These are phyloP conservation scores for Philaenus spumarius DNA, from an alignment of 1,140 invertebrate species.

Conservation along the genomic window DNA sequence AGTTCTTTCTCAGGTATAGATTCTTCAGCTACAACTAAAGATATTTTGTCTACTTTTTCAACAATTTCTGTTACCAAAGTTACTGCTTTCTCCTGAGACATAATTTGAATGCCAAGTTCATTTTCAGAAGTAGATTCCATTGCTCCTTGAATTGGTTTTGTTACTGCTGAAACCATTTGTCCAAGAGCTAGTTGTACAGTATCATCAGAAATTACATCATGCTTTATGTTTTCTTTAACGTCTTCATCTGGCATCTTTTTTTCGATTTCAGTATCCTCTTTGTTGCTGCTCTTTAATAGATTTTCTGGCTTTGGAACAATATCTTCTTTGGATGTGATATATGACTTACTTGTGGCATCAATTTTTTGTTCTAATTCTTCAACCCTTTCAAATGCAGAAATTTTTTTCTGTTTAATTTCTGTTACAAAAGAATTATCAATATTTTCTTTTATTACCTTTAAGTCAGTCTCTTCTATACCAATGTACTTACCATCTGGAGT, in stretches of 20 bases:
- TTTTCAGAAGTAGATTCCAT: too few species aligned
- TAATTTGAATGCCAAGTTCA: too few species aligned
- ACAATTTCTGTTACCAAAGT: too few species aligned
- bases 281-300: not conserved
- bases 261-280: not conserved
- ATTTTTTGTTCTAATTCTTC: too few species aligned
- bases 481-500: conserved; percentile 41
- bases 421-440: not conserved
- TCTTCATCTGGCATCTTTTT: not conserved
- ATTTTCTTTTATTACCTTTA: not conserved
- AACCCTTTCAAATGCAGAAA: too few species aligned
- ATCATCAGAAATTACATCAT: not conserved
- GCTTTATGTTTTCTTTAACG: not conserved
- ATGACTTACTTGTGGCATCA: not conserved
- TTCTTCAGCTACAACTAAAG: too few species aligned
- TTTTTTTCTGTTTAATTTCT: too few species aligned
- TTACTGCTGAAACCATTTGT: not conserved
- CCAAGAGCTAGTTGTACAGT: too few species aligned
- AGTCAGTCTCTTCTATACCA: not conserved
- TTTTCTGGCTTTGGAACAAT: not conserved
- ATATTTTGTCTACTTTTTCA: too few species aligned
- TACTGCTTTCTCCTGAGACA: too few species aligned
- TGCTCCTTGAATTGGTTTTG: not conserved
- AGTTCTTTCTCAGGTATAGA: too few species aligned
- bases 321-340: not conserved